phyloP scores from a whole-genome alignment of 2,888 invertebrate genomes.

The Caenorhabditis sp. region DNA sequence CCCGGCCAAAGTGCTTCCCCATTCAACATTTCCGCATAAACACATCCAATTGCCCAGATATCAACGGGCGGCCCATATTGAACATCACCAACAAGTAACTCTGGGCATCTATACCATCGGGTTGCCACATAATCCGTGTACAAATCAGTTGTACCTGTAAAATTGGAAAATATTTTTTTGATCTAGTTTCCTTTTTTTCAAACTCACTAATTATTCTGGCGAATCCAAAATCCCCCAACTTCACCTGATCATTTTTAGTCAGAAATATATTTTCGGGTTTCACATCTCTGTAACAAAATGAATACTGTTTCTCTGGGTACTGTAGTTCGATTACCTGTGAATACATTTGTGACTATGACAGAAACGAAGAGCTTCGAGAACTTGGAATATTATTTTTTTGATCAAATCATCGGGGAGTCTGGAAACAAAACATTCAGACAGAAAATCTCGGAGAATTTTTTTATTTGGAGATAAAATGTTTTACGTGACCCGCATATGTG shows the following conservation, averaged over 20 bases:
- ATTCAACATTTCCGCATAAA: conserved; percentile 74
- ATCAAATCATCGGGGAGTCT: conserved; percentile 84
- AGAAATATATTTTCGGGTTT: conserved; percentile 98
- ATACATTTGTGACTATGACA: conserved; percentile 87
- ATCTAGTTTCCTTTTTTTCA: too few relatives aligned
- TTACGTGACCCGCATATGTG: too few relatives aligned
- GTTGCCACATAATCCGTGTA: conserved; percentile 99
- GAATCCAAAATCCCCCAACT: conserved; percentile 97
- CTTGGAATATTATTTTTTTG: conserved; percentile 93
- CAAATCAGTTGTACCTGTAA: conserved; percentile 86
- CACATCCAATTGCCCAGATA: conserved; percentile 91
- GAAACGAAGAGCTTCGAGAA: conserved; percentile 91
- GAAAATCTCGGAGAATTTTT: too few relatives aligned
- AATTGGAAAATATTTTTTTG: not conserved
- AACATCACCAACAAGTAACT: conserved; percentile 94
- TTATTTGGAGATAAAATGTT: too few relatives aligned
- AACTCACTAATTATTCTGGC: conserved; percentile 84
- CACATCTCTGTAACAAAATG: conserved; percentile 79
- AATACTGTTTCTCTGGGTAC: not conserved
- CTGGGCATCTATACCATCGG: conserved; percentile 87
- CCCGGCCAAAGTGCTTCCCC: conserved; percentile 94
- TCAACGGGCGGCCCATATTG: conserved; percentile 81
- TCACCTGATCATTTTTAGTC: conserved; percentile 89
- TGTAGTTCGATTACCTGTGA: conserved; percentile 43
- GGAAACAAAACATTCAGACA: conserved; percentile 4